A percentile compares a stretch with the other conserved stretches of the same genome.
phyloP scores from a whole-genome alignment of 2,797 vertebrate species.

The Poecilia gillii region DNA sequence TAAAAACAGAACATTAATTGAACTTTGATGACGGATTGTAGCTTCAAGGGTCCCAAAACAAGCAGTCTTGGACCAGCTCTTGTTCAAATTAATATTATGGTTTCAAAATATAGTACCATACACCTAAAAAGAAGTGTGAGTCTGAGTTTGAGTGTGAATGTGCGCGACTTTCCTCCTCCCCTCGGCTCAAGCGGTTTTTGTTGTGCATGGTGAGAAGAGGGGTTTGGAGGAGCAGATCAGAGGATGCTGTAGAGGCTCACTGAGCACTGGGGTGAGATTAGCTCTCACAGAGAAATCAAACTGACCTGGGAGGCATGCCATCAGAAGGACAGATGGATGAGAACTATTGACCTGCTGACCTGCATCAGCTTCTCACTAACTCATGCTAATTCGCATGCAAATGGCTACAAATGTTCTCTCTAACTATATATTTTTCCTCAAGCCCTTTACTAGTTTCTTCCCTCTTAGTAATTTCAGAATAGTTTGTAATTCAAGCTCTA shows the following conservation, averaged over 20 bases:
- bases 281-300: conserved; percentile 75
- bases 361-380: conserved; percentile 74
- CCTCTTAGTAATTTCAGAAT: neutral
- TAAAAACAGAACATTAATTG: neutral
- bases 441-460: neutral
- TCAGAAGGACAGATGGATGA: conserved; percentile 83
- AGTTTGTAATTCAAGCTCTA: conserved; percentile 5
- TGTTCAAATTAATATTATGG: conserved; percentile 14
- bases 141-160: neutral
- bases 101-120: conserved; percentile 23
- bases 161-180: conserved; percentile 18
- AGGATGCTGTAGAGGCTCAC: conserved; percentile 76
- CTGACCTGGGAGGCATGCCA: conserved; percentile 79
- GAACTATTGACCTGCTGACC: conserved; percentile 82
- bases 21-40: neutral
- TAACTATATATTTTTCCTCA: conserved; percentile 46
- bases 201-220: conserved; percentile 49
- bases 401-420: conserved; percentile 67
- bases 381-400: conserved; percentile 77
- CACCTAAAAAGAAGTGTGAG: conserved; percentile 4
- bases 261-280: conserved; percentile 78
- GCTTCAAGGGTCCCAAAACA: neutral
- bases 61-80: neutral
- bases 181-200: conserved; percentile 43
- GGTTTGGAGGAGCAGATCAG: conserved; percentile 78